Base-by-base conservation (phyloP, 2,113 vertebrate genomes). In the Saimiri boliviensis region DNA sequence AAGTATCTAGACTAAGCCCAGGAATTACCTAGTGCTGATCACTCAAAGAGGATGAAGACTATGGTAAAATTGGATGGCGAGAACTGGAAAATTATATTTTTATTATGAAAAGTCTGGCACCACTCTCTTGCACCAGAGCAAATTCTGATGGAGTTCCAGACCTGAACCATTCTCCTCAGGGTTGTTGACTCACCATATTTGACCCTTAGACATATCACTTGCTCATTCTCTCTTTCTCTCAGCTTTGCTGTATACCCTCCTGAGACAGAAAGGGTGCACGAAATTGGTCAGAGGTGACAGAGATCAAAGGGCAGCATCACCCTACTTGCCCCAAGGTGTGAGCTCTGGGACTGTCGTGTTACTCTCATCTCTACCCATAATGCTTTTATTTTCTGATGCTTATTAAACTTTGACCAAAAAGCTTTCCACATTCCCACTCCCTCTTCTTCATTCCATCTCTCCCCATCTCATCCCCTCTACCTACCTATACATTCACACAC, bases 341-440 rank as follows among this genome's bases (percentile, higher is more conserved):
- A 94, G 79, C 93, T 84, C 76, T 17, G 42, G 19, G 47, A 73
- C 56, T 40, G 3, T 40, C 3, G 83, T 94, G 96, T 60, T 85
- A 92, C 58, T 96, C 92, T 95, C 92, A 56, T 60, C 95, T 93
- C 92, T 7, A 85, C 84, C 83, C 96, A 90, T 89, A 97, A n/a
- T 30, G 25, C 86, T 92, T 93, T 97, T 87, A 30, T 92, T 92
- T 94, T 94, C 80, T 80, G 35, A 52, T 88, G 37, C 19, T 35
- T 42, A 37, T 11, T 73, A 37, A 91, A 70, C 40, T 79, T 73
- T 68, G 68, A 68, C 82, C 60, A 88, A 73, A 96, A 93, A 49
- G 14, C 52, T 68, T 70, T 47, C 76, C n/a, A 40, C 40, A 66
- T 40, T 63, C 86, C 80, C 80, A 73, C 52, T 37, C 40, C 32